These are phyloP conservation scores for Trichosurus vulpecula DNA, from an alignment of 2,797 vertebrate genomes.

Conservation along the genomic window DNA sequence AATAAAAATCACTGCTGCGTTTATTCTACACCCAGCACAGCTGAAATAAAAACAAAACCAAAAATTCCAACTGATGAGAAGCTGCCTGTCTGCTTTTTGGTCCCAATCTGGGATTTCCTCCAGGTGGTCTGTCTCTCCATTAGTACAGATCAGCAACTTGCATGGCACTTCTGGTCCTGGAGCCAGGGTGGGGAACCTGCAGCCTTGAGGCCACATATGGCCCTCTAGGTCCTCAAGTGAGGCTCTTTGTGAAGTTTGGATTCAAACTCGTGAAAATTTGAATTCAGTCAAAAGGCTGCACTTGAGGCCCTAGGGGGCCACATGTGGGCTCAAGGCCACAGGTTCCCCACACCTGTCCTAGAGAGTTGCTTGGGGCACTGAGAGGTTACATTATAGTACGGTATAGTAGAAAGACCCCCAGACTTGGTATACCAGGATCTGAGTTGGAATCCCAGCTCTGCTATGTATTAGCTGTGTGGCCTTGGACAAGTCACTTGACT, in stretches of 20 bases:
- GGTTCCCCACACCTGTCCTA: neutral
- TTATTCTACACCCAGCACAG: conserved; percentile 65
- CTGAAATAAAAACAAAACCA: conserved; percentile 50
- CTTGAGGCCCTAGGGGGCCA: no score
- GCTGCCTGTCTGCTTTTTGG: neutral
- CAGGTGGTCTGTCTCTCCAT: neutral
- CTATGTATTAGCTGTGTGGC: neutral
- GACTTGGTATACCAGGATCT: neutral
- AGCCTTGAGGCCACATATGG: no score
- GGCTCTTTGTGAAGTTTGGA: no score
- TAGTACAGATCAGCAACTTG: neutral
- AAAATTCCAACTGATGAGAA: conserved; percentile 53
- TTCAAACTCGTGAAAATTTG: no score
- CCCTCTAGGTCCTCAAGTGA: no score
- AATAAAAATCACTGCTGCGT: conserved; percentile 68
- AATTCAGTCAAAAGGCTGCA: no score
- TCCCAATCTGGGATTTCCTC: neutral
- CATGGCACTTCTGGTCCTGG: neutral
- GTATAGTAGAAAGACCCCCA: neutral
- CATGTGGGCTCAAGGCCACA: no score
- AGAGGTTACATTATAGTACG: neutral
- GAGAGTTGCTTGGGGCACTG: neutral
- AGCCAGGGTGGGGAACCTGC: no score
- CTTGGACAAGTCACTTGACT: neutral
- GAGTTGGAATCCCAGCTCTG: neutral